Evolutionary conservation across 2,888 invertebrate species (phyloP).

Genomic region (Neelides folsomi): DNA sequence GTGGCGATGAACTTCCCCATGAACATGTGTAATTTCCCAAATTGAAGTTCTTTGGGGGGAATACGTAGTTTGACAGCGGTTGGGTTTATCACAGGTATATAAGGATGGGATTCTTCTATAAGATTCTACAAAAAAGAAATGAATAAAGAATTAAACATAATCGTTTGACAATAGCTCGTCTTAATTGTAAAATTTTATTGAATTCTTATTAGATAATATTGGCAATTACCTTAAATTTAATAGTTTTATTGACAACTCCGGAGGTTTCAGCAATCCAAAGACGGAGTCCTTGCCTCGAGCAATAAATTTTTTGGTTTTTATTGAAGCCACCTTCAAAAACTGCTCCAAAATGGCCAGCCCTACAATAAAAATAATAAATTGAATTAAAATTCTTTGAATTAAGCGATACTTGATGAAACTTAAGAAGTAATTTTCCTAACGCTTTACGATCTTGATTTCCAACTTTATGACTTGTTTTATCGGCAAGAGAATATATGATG

Average conservation of each 20-base stretch:
- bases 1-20: slow-evolving; percentile 59
- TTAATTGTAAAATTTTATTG: slow-evolving; percentile 1
- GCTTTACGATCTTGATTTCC: slow-evolving; percentile 77
- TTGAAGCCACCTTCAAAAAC: slow-evolving; percentile 46
- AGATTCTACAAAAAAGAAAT: slow-evolving; percentile 20
- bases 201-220: slow-evolving; percentile 3
- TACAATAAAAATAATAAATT: slow-evolving; percentile 35
- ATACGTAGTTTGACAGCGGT: slow-evolving; percentile 2
- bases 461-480: slow-evolving; percentile 45
- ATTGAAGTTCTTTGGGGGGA: slow-evolving; percentile 43
- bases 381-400: no score
- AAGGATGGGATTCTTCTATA: slow-evolving; percentile 27
- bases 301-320: slow-evolving; percentile 49
- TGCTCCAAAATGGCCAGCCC: slow-evolving; percentile 52
- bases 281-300: slow-evolving; percentile 67
- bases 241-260: slow-evolving; percentile 69
- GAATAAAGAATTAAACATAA: no score
- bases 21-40: slow-evolving; percentile 53
- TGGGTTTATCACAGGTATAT: slow-evolving; percentile 20
- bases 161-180: no score
- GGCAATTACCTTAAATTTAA: slow-evolving; percentile 58
- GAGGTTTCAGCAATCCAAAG: slow-evolving; percentile 65
- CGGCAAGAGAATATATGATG: slow-evolving; percentile 49
- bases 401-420: no score
- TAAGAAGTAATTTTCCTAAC: slow-evolving; percentile 39